Conservation (phyloP, 2,113 vertebrate genomes). For the Cochlearius cochlearius region DNA sequence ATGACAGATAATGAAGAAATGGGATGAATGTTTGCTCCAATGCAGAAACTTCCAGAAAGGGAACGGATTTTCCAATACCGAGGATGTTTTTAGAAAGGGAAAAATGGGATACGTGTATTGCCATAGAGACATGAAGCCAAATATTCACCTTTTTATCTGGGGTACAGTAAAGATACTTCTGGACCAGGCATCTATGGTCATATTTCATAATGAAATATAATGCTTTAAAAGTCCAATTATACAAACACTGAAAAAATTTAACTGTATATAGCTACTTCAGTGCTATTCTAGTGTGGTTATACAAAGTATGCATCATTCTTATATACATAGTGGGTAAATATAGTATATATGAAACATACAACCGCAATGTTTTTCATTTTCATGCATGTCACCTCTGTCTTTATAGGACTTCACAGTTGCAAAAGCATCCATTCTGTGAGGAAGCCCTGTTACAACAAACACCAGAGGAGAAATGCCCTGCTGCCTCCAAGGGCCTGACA, state of each 20-base stretch:
- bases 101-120: not conserved
- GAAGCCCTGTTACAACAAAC: rapidly evolving
- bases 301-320: not conserved
- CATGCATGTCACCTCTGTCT: rapidly evolving
- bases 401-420: not conserved
- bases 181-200: not conserved
- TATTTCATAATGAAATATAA: not conserved
- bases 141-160: not conserved
- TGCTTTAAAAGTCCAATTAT: not conserved
- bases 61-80: not conserved
- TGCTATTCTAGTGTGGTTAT: not conserved
- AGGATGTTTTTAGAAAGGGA: not conserved
- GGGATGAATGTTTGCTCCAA: not conserved
- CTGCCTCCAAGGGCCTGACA: not conserved
- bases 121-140: not conserved
- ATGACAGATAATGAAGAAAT: not conserved
- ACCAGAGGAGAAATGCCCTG: not conserved
- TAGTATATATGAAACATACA: not conserved
- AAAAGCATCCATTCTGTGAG: not conserved
- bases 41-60: not conserved
- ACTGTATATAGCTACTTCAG: not conserved
- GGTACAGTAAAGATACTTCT: not conserved
- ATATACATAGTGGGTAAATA: not conserved
- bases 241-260: not conserved
- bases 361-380: not conserved